Evolutionary conservation across 2,888 invertebrate species (phyloP), one percentile per base, ranked within the genome.

Genomic region (Drosophila barbarae): DNA sequence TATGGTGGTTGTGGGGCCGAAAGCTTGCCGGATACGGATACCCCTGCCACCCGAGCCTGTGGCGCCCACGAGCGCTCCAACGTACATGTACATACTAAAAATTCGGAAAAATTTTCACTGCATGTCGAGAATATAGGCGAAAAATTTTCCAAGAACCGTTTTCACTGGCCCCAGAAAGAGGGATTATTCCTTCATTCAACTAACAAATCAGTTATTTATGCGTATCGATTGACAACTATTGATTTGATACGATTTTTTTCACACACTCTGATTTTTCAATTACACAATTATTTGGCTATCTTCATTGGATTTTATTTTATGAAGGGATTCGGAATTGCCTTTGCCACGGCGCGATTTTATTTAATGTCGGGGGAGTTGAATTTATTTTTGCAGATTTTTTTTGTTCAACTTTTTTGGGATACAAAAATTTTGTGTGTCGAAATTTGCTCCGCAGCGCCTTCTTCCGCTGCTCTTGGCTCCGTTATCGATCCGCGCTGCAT

Each of bases 401-500:
- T 74, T 53, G 46, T 52, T 59, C 65, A 72, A 76, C 46, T 47
- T 32, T 61, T 63, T 49, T 26, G 67, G 72, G 44, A 41, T 61
- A 74, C 58, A 59, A 72, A 72, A 78, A 70, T 71, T 59, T 73
- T 66, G 56, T 73, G 63, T 64, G 77, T 68, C 68, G 68, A 68
- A 79, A 67, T 71, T 76, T 66, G 47, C 66, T 73, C 52, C 50
- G 54, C 68, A 68, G 61, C 58, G 53, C 55, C 64, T 65, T 72
- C 71, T 65, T 72, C 71, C 81, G 81, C 74, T 85, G 67, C 72
- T 84, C 59, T 69, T 66, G 73, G 71, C 73, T 73, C 69, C 73
- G 71, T 82, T 87, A 86, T 88, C 87, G 87, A 86, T 82, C 86
- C 86, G 86, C 72, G 86, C 89, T 89, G 89, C 89, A 89, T 86